phyloP scores from a whole-genome alignment of 2,797 vertebrate species.

The Apogon talboti region DNA sequence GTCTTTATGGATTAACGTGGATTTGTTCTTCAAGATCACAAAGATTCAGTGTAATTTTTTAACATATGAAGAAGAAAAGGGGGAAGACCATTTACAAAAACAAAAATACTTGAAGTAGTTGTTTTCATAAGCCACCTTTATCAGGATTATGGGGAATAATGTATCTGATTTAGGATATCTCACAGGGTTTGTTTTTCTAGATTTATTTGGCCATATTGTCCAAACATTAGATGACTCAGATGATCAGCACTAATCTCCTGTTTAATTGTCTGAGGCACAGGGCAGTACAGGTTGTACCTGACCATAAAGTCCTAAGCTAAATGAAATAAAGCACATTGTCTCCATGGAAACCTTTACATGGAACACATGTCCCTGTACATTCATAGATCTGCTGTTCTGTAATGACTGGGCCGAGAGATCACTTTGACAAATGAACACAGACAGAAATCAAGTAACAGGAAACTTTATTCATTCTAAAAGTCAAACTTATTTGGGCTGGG shows the following conservation, averaged over 20 bases:
- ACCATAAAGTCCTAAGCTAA: slow-evolving; percentile 13
- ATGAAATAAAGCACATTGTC: slow-evolving; percentile 9
- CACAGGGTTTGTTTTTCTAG: too few species aligned
- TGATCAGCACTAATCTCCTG: slow-evolving; percentile 3
- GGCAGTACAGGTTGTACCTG: slow-evolving; percentile 4
- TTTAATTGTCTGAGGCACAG: slow-evolving; percentile 18
- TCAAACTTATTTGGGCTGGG: slow-evolving; percentile 33
- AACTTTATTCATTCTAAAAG: slow-evolving; percentile 56
- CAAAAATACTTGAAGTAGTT: too few species aligned
- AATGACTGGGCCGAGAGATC: background rate
- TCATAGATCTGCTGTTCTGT: slow-evolving; percentile 30
- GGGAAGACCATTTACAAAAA: background rate
- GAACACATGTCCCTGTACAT: background rate
- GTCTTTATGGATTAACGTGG: too few species aligned
- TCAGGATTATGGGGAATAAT: too few species aligned
- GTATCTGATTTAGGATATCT: too few species aligned
- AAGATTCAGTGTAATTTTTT: background rate
- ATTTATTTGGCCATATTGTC: background rate
- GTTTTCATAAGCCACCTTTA: too few species aligned
- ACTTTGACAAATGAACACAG: slow-evolving; percentile 21
- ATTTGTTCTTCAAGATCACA: background rate
- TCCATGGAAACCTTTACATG: slow-evolving; percentile 40
- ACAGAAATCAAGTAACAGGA: slow-evolving; percentile 17
- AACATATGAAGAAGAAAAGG: background rate
- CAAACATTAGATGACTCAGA: background rate